These are phyloP conservation scores for Epinephelus cyanopodus DNA, from an alignment of 2,113 vertebrate genomes.

Conservation along the genomic window DNA sequence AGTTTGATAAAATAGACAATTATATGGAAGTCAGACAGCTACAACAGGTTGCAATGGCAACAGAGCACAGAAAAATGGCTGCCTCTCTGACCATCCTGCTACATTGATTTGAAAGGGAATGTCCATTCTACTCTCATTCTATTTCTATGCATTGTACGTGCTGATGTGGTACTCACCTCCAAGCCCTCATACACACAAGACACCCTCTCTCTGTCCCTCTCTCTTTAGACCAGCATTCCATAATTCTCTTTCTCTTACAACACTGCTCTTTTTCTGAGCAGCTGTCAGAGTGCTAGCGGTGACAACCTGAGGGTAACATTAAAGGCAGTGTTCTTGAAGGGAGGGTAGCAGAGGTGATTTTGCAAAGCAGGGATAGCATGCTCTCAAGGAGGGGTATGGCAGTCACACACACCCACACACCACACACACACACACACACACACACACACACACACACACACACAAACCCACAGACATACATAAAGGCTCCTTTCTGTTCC, in stretches of 20 bases:
- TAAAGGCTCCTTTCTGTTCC: slow-evolving; percentile 61
- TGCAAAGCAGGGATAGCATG: slow-evolving; percentile 12
- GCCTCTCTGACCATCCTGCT: too few relatives aligned
- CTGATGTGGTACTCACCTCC: neutral
- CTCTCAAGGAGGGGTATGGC: slow-evolving; percentile 5
- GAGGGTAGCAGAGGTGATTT: slow-evolving; percentile 24
- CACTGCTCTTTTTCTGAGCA: slow-evolving; percentile 36
- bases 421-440: slow-evolving; percentile 19
- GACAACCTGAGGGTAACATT: slow-evolving; percentile 34
- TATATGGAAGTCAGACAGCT: too few relatives aligned
- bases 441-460: slow-evolving; percentile 15
- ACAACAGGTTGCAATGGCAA: too few relatives aligned
- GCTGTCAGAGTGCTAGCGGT: slow-evolving; percentile 2
- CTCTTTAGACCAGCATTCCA: neutral
- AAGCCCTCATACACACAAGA: slow-evolving; percentile 18
- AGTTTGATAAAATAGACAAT: too few relatives aligned
- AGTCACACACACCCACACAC: slow-evolving; percentile 21
- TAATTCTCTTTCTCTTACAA: slow-evolving; percentile 56
- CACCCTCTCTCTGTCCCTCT: neutral
- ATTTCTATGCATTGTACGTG: neutral
- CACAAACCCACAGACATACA: slow-evolving; percentile 19
- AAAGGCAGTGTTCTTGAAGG: slow-evolving; percentile 23
- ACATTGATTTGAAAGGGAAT: too few relatives aligned
- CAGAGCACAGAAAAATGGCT: too few relatives aligned
- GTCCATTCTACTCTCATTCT: too few relatives aligned